Evolutionary conservation across 2,888 invertebrate species (phyloP), one percentile per base, ranked within the genome.

Genomic region (Drosophila affinis): DNA sequence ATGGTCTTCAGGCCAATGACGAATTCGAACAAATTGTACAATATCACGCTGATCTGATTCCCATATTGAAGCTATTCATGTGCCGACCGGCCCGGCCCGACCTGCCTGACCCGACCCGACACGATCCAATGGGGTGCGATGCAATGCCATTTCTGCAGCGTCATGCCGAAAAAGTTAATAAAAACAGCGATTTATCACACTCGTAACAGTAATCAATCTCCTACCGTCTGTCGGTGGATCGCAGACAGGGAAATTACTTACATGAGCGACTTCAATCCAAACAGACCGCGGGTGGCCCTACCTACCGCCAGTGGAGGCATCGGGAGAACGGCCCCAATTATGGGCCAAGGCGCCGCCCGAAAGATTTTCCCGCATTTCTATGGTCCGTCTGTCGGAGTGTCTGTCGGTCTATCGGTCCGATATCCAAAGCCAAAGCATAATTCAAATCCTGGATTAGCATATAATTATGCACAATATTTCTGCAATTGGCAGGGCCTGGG

Each of bases 121-220:
- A 4, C 24, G 24, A 24, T 24, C 24, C 24, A 5, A 34, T 21
- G 34, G 34, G 29, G 21, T 3, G 39, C 34, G 47, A 47, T 59
- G 54, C 70, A 59, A 17, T 44, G 21, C 45, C 29, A 24, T 18
- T 71, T 82, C 53, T 58, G 90, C 87, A 55, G 57, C 67, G 79
- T 89, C 90, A 90, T 88, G 73, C 73, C 76, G 78, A 69, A 71
- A 89, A 89, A 90, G 86, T 89, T 89, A 90, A 90, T 89, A 86
- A 89, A 81, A 86, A 87, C 87, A 86, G 78, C 79, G 80, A 90
- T 89, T 90, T 90, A 90, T 90, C 89, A 90, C 89, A 90, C 90
- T 86, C 89, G 76, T 84, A 79, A 87, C 78, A 88, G 79, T 81
- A 88, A 88, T 80, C 79, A 81, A 81, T 78, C 74, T 72, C 75